phyloP scores from a whole-genome alignment of 2,113 vertebrate species.

The Ictalurus furcatus region DNA sequence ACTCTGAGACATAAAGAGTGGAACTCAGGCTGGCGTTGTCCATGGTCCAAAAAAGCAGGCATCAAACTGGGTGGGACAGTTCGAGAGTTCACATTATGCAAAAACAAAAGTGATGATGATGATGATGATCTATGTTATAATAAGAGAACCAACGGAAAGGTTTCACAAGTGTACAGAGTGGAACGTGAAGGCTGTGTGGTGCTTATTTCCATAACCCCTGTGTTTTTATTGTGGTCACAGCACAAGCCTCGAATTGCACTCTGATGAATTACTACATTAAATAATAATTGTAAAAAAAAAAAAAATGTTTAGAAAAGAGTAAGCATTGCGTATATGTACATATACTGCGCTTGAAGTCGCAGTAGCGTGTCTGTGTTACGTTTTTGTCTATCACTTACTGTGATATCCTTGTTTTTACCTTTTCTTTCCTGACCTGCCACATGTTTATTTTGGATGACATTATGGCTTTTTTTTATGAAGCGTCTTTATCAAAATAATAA shows the following conservation, averaged over 20 bases:
- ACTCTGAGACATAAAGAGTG: conserved; percentile 74
- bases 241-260: conserved; percentile 97
- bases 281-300: conserved; percentile 72
- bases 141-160: conserved; percentile 56
- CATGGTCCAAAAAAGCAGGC: conserved; percentile 57
- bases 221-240: conserved; percentile 93
- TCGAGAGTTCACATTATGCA: conserved; percentile 93
- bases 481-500: conserved; percentile 79
- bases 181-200: conserved; percentile 97
- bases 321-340: conserved; percentile 94
- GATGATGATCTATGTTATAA: conserved; percentile 44
- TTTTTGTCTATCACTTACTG: conserved; percentile 84
- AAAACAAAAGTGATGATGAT: conserved; percentile 67
- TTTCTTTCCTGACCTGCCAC: conserved; percentile 87
- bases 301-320: conserved; percentile 68
- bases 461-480: conserved; percentile 80
- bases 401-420: conserved; percentile 78
- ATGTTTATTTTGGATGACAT: conserved; percentile 86
- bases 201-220: conserved; percentile 88
- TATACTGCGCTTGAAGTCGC: conserved; percentile 76
- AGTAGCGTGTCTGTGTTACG: conserved; percentile 84
- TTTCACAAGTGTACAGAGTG: conserved; percentile 91
- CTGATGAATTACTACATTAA: conserved; percentile 82
- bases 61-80: conserved; percentile 72
- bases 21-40: conserved; percentile 40